phyloP scores from a whole-genome alignment of 2,888 invertebrate genomes.

The Synanthedon formicaeformis region DNA sequence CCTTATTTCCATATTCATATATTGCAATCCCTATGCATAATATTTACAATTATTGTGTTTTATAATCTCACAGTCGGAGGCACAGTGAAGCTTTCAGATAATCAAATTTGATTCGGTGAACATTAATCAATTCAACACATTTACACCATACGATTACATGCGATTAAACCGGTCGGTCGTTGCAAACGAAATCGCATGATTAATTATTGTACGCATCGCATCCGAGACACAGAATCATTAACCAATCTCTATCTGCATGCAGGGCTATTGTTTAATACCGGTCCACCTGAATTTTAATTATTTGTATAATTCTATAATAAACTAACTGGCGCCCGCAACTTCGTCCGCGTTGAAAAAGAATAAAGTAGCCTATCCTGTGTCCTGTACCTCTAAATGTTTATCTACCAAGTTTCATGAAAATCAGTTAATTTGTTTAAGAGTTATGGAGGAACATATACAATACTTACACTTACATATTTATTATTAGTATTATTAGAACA shows the following conservation, averaged over 20 bases:
- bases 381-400: too few relatives aligned
- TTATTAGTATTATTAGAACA: too few relatives aligned
- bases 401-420: too few relatives aligned
- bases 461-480: too few relatives aligned
- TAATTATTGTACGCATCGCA: conserved; percentile 37
- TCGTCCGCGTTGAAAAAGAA: too few relatives aligned
- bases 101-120: conserved; percentile 51
- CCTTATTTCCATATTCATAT: too few relatives aligned
- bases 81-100: conserved; percentile 24
- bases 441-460: too few relatives aligned
- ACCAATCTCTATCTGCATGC: conserved; percentile 24
- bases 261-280: conserved; percentile 21
- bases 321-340: too few relatives aligned
- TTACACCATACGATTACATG: conserved; percentile 42
- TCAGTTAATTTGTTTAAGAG: too few relatives aligned
- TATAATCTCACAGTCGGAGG: conserved; percentile 1
- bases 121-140: conserved; percentile 65
- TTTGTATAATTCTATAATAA: conserved; percentile 7
- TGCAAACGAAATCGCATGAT: conserved; percentile 43
- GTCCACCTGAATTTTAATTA: conserved; percentile 21
- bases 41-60: conserved; percentile 8
- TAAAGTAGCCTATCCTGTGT: too few relatives aligned
- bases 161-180: conserved; percentile 14
- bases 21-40: neutral
- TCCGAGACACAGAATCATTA: conserved; percentile 41